phyloP scores from a whole-genome alignment of 2,113 vertebrate species.

The Protomyctophum bolini region DNA sequence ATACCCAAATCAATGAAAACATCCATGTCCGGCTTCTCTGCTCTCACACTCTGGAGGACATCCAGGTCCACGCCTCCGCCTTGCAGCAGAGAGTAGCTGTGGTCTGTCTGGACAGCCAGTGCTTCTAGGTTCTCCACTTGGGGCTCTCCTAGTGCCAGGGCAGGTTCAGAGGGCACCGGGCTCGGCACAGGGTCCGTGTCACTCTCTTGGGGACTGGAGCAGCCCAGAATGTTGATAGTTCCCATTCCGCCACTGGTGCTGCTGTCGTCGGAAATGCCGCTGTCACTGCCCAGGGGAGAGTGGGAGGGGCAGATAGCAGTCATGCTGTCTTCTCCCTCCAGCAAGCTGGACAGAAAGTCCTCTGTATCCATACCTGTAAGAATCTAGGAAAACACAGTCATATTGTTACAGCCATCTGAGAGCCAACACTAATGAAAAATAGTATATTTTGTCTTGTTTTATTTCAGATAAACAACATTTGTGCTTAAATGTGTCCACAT shows the following conservation, averaged over 20 bases:
- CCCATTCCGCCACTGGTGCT: slow-evolving; percentile 40
- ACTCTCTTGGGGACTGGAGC: slow-evolving; percentile 57
- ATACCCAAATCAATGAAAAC: slow-evolving; percentile 84
- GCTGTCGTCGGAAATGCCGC: slow-evolving; percentile 76
- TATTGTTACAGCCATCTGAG: background rate
- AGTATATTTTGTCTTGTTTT: too few species aligned
- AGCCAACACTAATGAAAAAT: background rate
- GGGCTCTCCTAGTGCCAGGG: slow-evolving; percentile 28
- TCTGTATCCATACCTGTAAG: slow-evolving; percentile 82
- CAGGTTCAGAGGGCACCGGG: slow-evolving; percentile 44
- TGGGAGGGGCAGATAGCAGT: slow-evolving; percentile 40
- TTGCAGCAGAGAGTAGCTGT: slow-evolving; percentile 84
- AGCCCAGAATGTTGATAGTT: slow-evolving; percentile 48
- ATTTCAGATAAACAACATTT: too few species aligned
- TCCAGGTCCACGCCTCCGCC: slow-evolving; percentile 48
- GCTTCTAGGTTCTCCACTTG: slow-evolving; percentile 60
- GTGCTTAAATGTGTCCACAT: too few species aligned
- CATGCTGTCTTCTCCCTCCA: slow-evolving; percentile 66
- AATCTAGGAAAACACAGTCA: slow-evolving; percentile 66
- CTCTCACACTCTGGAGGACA: slow-evolving; percentile 70
- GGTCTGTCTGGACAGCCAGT: slow-evolving; percentile 79
- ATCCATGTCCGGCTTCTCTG: slow-evolving; percentile 75
- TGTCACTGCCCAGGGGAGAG: slow-evolving; percentile 76
- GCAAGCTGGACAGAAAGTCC: slow-evolving; percentile 82
- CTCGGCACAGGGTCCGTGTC: slow-evolving; percentile 64